phyloP scores from a whole-genome alignment of 2,797 vertebrate genomes.

The Rousettus madagascariensis region DNA sequence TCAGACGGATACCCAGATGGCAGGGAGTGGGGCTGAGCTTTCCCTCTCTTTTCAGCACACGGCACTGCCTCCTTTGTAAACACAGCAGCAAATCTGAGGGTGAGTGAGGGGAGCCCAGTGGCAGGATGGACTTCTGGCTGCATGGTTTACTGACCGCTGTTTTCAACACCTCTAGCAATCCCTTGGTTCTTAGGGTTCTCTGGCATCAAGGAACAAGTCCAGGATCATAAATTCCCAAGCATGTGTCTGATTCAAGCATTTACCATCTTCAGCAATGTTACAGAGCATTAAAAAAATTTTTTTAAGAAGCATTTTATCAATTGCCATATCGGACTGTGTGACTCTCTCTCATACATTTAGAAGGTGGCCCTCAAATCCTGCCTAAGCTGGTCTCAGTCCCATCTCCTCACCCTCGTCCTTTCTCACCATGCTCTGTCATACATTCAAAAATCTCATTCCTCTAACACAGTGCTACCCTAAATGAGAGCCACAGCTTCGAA shows the following conservation, averaged over 20 bases:
- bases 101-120: too few species aligned
- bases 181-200: not conserved
- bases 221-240: not conserved
- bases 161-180: not conserved
- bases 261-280: not conserved
- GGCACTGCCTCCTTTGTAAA: not conserved
- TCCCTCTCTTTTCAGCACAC: not conserved
- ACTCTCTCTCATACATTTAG: not conserved
- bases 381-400: not conserved
- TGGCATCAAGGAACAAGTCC: not conserved
- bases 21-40: not conserved
- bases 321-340: not conserved
- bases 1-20: not conserved
- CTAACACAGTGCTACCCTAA: not conserved
- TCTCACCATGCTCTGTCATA: rapidly evolving
- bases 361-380: not conserved
- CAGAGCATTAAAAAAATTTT: not conserved
- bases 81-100: not conserved
- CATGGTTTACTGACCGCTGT: not conserved
- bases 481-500: not conserved
- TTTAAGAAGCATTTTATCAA: not conserved
- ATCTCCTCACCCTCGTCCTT: not conserved
- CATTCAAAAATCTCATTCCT: not conserved
- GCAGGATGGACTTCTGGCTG: not conserved
- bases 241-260: not conserved